These are phyloP conservation scores for Cyrtonyx montezumae DNA, from an alignment of 2,113 vertebrate species.

Conservation along the genomic window DNA sequence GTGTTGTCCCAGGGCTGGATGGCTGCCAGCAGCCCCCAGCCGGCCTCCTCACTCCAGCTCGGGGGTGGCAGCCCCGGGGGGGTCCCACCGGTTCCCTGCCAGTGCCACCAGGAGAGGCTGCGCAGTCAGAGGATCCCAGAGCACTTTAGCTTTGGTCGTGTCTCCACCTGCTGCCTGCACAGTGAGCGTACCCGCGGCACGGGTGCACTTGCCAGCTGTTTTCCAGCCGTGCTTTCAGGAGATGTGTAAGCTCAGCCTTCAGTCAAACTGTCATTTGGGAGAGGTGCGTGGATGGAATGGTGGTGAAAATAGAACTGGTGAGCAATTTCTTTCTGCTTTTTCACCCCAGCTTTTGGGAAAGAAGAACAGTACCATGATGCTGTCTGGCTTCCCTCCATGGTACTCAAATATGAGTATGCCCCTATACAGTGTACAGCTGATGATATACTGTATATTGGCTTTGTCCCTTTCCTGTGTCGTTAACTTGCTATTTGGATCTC, in stretches of 20 bases:
- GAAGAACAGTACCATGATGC: background rate
- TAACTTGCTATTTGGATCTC: background rate
- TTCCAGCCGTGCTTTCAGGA: background rate
- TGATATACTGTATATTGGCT: background rate
- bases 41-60: background rate
- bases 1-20: background rate
- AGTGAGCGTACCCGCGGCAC: too few relatives aligned
- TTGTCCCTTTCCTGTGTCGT: background rate
- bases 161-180: slow-evolving; percentile 32
- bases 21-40: background rate
- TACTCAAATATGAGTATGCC: slow-evolving; percentile 51
- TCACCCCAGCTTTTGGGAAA: background rate
- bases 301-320: background rate
- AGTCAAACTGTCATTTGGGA: background rate
- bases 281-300: background rate
- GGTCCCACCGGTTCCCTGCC: background rate
- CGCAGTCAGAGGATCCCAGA: background rate
- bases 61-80: background rate
- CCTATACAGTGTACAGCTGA: slow-evolving; percentile 34
- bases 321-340: background rate
- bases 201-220: too few relatives aligned
- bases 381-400: background rate
- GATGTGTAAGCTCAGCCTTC: background rate
- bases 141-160: background rate
- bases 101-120: background rate